These are phyloP conservation scores for Nyctalus aviator DNA, from an alignment of 2,797 vertebrate species.

Conservation along the genomic window DNA sequence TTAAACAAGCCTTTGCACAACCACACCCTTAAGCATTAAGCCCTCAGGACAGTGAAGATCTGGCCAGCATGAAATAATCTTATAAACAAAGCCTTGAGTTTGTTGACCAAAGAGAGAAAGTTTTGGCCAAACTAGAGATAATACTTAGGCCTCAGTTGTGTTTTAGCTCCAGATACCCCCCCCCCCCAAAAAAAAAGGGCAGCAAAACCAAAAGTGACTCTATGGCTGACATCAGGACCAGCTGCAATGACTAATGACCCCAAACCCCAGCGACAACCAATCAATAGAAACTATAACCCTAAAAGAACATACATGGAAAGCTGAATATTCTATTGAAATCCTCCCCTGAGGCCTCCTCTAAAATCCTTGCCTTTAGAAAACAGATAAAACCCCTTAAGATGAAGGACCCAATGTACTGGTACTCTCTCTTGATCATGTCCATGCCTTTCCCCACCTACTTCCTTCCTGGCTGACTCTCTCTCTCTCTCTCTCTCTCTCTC, in stretches of 20 bases:
- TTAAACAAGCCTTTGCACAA: background rate
- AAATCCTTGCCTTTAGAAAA: background rate
- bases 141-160: background rate
- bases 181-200: background rate
- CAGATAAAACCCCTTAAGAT: background rate
- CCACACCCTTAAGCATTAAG: background rate
- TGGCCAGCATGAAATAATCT: background rate
- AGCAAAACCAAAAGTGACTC: background rate
- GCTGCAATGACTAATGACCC: background rate
- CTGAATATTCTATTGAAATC: background rate
- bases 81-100: background rate
- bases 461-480: too few relatives aligned
- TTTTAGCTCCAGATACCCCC: background rate
- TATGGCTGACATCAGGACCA: background rate
- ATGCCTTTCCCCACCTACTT: background rate
- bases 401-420: background rate
- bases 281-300: background rate
- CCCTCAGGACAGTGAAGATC: background rate
- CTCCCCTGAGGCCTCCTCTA: background rate
- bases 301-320: background rate
- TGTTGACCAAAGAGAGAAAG: background rate
- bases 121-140: background rate
- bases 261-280: background rate
- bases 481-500: too few relatives aligned
- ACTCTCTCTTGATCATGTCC: background rate